Conservation (phyloP, 2,888 invertebrate species). For the Stenotaenia linearis region DNA sequence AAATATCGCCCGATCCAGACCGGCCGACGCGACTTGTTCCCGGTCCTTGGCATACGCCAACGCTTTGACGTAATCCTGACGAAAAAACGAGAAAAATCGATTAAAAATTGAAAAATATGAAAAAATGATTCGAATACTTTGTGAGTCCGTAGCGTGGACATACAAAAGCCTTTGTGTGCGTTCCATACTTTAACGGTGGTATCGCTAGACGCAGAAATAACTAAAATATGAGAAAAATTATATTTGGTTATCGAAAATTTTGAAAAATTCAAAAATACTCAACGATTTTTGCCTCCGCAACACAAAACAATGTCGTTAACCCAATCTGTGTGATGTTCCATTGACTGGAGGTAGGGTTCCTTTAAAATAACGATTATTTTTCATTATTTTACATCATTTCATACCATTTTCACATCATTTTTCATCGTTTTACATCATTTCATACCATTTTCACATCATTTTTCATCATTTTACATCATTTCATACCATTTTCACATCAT, state of each 20-base stretch:
- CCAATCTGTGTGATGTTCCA: constrained; percentile 99
- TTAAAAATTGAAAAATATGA: background rate
- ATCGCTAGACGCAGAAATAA: constrained; percentile 98
- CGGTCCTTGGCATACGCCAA: constrained; percentile 95
- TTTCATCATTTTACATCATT: too few species aligned
- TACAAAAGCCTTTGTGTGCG: constrained; percentile 97
- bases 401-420: too few species aligned
- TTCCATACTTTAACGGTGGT: constrained; percentile 99
- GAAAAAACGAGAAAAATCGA: background rate
- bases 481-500: too few species aligned
- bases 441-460: too few species aligned
- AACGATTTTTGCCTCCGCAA: constrained; percentile 90
- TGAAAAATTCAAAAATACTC: constrained; percentile 43
- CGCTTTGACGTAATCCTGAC: constrained; percentile 88
- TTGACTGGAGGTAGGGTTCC: constrained; percentile 83
- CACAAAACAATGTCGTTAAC: constrained; percentile 98
- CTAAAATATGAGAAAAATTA: constrained; percentile 49
- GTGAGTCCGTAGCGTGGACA: constrained; percentile 96
- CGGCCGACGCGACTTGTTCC: constrained; percentile 86
- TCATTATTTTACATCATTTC: too few species aligned
- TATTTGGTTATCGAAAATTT: background rate
- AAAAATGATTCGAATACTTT: constrained; percentile 53
- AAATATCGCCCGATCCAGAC: constrained; percentile 92
- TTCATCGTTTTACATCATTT: too few species aligned
- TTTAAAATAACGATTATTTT: too few species aligned